phyloP scores from a whole-genome alignment of 35 echinoderm and acorn worm genomes.

The Apostichopus californicus region DNA sequence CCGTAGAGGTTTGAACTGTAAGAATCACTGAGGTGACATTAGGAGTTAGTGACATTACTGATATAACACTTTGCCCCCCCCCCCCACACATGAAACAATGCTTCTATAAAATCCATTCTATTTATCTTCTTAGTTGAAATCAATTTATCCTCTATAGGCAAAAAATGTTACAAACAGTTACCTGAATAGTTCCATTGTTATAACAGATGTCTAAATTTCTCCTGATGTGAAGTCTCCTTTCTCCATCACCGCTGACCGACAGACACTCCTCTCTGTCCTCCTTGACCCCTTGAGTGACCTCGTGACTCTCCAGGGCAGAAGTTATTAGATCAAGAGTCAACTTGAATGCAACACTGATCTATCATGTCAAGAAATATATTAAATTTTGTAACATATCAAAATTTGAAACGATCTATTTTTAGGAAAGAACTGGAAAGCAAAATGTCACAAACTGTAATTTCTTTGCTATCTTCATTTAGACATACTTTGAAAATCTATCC shows the following conservation, averaged over 20 bases:
- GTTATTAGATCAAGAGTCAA: conserved; percentile 52
- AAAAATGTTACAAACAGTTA: neutral
- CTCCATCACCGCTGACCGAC: neutral
- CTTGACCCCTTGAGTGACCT: neutral
- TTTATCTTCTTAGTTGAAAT: too few relatives aligned
- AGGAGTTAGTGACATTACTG: neutral
- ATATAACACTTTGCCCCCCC: neutral
- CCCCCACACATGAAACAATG: neutral
- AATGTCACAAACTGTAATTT: too few relatives aligned
- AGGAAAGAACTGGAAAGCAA: too few relatives aligned
- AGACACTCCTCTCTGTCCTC: conserved; percentile 14
- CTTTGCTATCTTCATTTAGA: too few relatives aligned
- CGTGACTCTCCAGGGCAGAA: neutral
- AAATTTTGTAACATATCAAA: too few relatives aligned
- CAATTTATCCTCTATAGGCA: too few relatives aligned
- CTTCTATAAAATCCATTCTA: neutral
- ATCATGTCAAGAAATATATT: neutral
- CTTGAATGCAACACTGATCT: conserved; percentile 53
- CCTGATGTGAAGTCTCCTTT: conserved; percentile 47
- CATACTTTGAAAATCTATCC: too few relatives aligned
- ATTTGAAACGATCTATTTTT: too few relatives aligned
- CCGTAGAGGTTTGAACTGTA: neutral
- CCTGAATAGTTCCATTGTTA: conserved; percentile 63
- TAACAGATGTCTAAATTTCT: conserved; percentile 52
- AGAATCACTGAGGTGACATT: too few relatives aligned